Percentiles rank a stretch among this genome's conserved stretches.
Conservation (phyloP, 1,140 invertebrate species). For the Apolygus lucorum region DNA sequence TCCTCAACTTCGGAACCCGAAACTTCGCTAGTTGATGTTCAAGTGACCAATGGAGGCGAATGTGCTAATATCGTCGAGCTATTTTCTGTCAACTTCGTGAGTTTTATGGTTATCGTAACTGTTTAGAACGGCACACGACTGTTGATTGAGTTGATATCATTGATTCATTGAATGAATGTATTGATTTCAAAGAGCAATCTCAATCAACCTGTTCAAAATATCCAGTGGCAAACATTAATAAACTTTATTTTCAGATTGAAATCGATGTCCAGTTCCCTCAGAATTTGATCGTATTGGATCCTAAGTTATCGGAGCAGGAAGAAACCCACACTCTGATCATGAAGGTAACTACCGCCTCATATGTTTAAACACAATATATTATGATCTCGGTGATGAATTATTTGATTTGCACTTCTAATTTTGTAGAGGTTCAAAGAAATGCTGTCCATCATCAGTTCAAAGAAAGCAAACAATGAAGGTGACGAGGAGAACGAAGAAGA, state of each 20-base stretch:
- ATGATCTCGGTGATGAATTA: no score
- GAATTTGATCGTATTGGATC: slow-evolving; percentile 51
- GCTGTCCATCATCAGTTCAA: slow-evolving; percentile 26
- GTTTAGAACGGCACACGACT: not conserved
- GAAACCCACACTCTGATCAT: slow-evolving; percentile 44
- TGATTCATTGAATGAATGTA: no score
- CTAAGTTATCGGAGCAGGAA: slow-evolving; percentile 44
- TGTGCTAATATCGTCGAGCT: slow-evolving; percentile 37
- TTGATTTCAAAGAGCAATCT: no score
- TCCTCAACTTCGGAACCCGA: not conserved
- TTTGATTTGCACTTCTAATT: no score
- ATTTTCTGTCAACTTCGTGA: slow-evolving; percentile 20
- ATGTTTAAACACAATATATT: slow-evolving; percentile 5
- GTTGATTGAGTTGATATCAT: no score
- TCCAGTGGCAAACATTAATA: no score
- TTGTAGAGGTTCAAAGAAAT: slow-evolving; percentile 41
- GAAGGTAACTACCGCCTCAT: slow-evolving; percentile 31
- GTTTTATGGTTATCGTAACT: slow-evolving; percentile 5
- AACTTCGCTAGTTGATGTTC: not conserved
- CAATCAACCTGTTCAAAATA: no score
- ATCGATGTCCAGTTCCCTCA: slow-evolving; percentile 50
- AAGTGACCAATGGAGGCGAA: slow-evolving; percentile 35
- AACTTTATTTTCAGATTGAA: slow-evolving; percentile 37
- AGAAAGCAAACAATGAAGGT: slow-evolving; percentile 29
- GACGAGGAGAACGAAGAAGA: slow-evolving; percentile 23